Evolutionary conservation across 53 echinoderm and acorn worm genomes (phyloP), one percentile per base, ranked within the genome.

Genomic region (Luidia sarsii): DNA sequence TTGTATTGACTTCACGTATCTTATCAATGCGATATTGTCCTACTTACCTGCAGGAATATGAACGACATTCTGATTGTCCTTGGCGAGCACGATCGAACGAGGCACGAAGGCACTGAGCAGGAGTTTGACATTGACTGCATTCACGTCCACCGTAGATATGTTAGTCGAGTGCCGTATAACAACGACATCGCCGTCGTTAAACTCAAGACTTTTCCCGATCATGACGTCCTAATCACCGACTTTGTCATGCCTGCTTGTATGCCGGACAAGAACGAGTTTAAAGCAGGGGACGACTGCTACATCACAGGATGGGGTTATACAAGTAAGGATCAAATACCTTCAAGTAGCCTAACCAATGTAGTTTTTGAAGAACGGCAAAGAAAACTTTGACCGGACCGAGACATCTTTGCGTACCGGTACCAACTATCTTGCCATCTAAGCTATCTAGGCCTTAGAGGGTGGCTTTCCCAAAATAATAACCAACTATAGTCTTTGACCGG

Each of bases 281-380:
- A 48, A 18, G 72, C 68, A 3, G 91, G 89, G 0, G 60, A 88
- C 34, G 54, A 49, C 30, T 99, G 99, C 45, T 89, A 80, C 60
- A 80, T 94, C 57, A 91, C 99, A 0, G 99, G 99, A 28, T 99
- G 99, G 99, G 99, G 99, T 2, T 91, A 91, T 53, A 94, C 85
- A 75, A 79, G 99, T 99, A 89, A 60, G 71, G 22, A 15, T 35
- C n/a, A 15, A 33, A 68, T 28, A n/a, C n/a, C n/a, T n/a, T n/a
- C n/a, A n/a, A n/a, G n/a, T n/a, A n/a, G n/a, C n/a, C n/a, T n/a
- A n/a, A n/a, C n/a, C n/a, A n/a, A n/a, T n/a, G n/a, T n/a, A n/a
- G n/a, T n/a, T n/a, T n/a, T n/a, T n/a, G n/a, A n/a, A n/a, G n/a
- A n/a, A n/a, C n/a, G n/a, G n/a, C n/a, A n/a, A n/a, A n/a, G n/a